Evolutionary conservation across 2,797 vertebrate genomes (phyloP).

Genomic region (Enteromius thamalakanensis): DNA sequence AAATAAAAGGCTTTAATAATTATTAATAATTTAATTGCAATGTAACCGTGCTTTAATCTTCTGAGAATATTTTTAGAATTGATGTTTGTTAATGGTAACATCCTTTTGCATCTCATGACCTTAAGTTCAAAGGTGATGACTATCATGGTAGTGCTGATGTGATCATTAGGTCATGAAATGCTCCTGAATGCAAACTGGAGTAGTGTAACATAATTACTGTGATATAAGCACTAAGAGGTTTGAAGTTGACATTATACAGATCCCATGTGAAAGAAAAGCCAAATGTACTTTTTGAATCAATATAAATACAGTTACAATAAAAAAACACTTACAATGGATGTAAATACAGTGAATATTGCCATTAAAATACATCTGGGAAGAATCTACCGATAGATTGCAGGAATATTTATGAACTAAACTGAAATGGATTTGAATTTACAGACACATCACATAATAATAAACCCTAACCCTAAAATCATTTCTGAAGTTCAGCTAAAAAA

Average conservation of each 20-base stretch:
- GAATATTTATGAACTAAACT: neutral
- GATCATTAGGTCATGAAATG: slow-evolving; percentile 13
- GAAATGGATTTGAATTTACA: neutral
- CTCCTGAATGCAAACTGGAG: neutral
- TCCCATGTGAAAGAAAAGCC: neutral
- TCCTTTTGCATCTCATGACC: neutral
- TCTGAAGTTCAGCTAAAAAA: neutral
- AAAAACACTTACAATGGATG: neutral
- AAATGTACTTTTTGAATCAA: neutral
- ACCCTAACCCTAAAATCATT: neutral
- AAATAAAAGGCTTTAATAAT: no score
- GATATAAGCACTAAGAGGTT: neutral
- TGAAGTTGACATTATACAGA: neutral
- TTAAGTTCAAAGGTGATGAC: slow-evolving; percentile 1
- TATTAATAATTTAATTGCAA: no score
- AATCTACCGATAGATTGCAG: neutral
- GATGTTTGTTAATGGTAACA: neutral
- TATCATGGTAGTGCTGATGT: slow-evolving; percentile 1
- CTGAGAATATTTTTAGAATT: neutral
- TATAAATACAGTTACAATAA: neutral
- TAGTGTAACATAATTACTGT: neutral
- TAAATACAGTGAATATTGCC: neutral
- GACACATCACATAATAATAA: neutral
- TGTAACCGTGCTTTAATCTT: no score
- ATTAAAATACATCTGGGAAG: neutral